Evolutionary conservation across 2,888 invertebrate genomes (phyloP), one percentile per base, ranked within the genome.

Genomic region (Patella pellucida): DNA sequence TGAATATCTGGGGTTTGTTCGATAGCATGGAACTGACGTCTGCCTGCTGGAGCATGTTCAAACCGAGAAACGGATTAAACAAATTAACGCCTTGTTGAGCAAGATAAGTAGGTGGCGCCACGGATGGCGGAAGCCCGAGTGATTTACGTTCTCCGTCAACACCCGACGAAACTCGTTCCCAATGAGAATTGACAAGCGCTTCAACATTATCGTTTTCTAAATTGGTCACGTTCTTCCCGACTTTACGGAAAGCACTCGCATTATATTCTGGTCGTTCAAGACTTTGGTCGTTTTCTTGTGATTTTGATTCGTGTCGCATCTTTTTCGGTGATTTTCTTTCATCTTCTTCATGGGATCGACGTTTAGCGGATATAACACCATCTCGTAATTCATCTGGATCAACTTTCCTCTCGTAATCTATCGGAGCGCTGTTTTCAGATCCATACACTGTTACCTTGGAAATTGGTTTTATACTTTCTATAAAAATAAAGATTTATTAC

Each of bases 231-330:
- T 75, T 69, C 69, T 83, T 84, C 76, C 86, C 87, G 19, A 89
- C 88, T 79, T 88, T 88, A 74, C 85, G 80, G 76, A 89, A 89
- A 19, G 89, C 89, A 82, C 88, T 88, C 31, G 78, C 77, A 11
- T 77, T 74, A n/a, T 78, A 62, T 23, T 62, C 62, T 23, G 19
- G 62, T 12, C 62, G 19, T 23, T 62, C 62, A 9, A 19, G 9
- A 62, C 23, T 23, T 5, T 14, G 19, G 3, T 62, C 62, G 2
- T 16, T 23, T 62, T 16, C n/a, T 16, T 54, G 16, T 3, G 19
- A 11, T 62, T 62, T 62, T 4, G 19, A 23, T 19, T 62, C 62
- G 19, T 3, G 19, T 5, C 62, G 62, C 19, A 62, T 62, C 15
- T 62, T 62, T 23, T 62, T 62, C 0, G 23, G 11, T 5, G 19